Percentiles rank a stretch among this genome's conserved stretches.
Conservation (phyloP, 2,888 invertebrate species). For the Mythimna impura region DNA sequence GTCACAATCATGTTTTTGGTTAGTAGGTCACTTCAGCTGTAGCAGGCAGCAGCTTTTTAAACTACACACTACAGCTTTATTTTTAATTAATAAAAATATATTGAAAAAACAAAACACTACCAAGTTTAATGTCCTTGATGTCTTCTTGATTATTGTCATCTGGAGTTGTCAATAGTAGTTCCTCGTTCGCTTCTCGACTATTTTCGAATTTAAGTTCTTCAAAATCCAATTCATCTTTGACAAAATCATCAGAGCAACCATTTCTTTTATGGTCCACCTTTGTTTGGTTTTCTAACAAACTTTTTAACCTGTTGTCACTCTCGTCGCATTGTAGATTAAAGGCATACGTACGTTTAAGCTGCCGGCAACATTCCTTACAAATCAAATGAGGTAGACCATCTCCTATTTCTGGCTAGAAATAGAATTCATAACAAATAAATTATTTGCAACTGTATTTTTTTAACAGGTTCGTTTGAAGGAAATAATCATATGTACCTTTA, state of each 20-base stretch:
- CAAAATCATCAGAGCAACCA: conserved; percentile 20
- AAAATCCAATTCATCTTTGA: conserved; percentile 56
- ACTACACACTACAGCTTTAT: background rate
- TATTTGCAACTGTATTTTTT: background rate
- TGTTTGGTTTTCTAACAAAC: conserved; percentile 62
- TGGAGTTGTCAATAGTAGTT: conserved; percentile 40
- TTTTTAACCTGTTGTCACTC: conserved; percentile 78
- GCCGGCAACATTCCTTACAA: conserved; percentile 83
- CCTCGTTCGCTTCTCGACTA: conserved; percentile 26
- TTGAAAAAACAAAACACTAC: conserved; percentile 48
- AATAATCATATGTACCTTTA: conserved; percentile 75
- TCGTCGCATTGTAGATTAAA: conserved; percentile 82
- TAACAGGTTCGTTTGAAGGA: background rate
- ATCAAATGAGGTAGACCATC: conserved; percentile 83
- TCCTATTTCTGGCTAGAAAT: conserved; percentile 76
- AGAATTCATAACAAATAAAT: conserved; percentile 31
- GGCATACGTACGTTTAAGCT: conserved; percentile 80
- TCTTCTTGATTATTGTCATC: conserved; percentile 61
- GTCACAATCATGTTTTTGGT: background rate
- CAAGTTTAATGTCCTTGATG: conserved; percentile 72
- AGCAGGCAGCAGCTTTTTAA: background rate
- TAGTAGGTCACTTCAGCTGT: no score
- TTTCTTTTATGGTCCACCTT: conserved; percentile 27
- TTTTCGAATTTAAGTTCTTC: conserved; percentile 47
- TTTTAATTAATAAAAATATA: background rate